phyloP scores from a whole-genome alignment of 2,113 vertebrate species.

The Nerophis lumbriciformis region DNA sequence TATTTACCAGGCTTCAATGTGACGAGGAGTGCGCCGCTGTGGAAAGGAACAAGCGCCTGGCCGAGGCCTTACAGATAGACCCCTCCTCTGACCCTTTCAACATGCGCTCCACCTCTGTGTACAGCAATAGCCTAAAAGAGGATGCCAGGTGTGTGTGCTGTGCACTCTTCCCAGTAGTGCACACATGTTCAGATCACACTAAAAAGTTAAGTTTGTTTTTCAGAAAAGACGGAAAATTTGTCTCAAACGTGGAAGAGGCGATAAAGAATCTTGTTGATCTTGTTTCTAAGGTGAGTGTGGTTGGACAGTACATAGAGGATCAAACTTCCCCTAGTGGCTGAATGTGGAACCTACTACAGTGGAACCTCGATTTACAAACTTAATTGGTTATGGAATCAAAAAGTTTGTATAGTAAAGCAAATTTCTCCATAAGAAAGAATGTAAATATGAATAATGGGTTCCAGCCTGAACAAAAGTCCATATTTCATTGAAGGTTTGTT shows the following conservation, averaged over 20 bases:
- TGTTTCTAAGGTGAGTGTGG: conserved; percentile 82
- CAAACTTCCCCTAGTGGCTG: conserved; percentile 24
- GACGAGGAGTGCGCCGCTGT: conserved; percentile 89
- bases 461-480: too few species aligned
- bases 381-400: too few species aligned
- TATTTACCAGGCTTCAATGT: conserved; percentile 82
- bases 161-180: neutral
- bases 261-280: conserved; percentile 89
- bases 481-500: too few species aligned
- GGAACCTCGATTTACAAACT: too few species aligned
- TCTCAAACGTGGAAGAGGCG: conserved; percentile 89
- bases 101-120: conserved; percentile 79
- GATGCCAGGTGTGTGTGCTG: conserved; percentile 80
- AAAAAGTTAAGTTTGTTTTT: conserved; percentile 29
- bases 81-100: conserved; percentile 88
- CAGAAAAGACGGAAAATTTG: conserved; percentile 95
- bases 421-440: too few species aligned
- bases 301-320: neutral
- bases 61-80: conserved; percentile 91
- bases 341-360: neutral
- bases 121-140: conserved; percentile 90
- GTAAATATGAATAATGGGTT: too few species aligned
- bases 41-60: conserved; percentile 88
- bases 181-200: too few species aligned
- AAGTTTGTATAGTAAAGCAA: too few species aligned